Evolutionary conservation across 1,140 invertebrate species (phyloP), one percentile per base, ranked within the genome.

Genomic region (Popillia japonica): DNA sequence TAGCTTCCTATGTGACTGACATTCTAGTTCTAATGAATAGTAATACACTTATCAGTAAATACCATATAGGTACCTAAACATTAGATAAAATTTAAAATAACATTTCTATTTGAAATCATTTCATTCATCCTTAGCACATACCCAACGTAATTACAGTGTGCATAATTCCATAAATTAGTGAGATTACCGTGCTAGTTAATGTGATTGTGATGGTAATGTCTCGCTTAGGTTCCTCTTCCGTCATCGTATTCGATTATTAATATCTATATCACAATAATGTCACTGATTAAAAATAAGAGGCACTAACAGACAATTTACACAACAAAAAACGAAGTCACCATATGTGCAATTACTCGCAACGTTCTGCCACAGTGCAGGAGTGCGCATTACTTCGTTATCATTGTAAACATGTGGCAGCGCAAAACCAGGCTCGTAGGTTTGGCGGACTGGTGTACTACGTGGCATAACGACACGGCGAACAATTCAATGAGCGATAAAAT

Each of bases 401-500:
- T 22, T 55, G 20, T 68, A 68, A 68, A 68, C 61, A 68, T 68
- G 61, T 68, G 61, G 61, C 61, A 68, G 8, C 7, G 22, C 22
- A 68, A 27, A 34, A 34, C 61, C 17, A 23, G 61, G 61, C 22
- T 0, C 17, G 48, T 34, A 34, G 61, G 61, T 68, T 68, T 20
- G 22, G 61, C 14, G 7, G 22, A 34, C 8, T 20, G 9, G 48
- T 27, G 61, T 68, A 68, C 17, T 68, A 68, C 17, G 61, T 68
- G 61, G 61, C 61, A 68, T 20, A 14, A 22, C 61, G 61, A 68
- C 61, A 22, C 11, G 27, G 61, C 8, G 14, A 17, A 55, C 48
- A 22, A 27, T 68, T 17, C 61, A 68, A 55, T n/a, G 48, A 55
- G 61, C 61, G 61, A 68, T 68, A 68, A 68, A 23, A 27, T 68